These are phyloP conservation scores for Flexamia atlantica DNA, from an alignment of 2,888 invertebrate genomes.

Conservation along the genomic window DNA sequence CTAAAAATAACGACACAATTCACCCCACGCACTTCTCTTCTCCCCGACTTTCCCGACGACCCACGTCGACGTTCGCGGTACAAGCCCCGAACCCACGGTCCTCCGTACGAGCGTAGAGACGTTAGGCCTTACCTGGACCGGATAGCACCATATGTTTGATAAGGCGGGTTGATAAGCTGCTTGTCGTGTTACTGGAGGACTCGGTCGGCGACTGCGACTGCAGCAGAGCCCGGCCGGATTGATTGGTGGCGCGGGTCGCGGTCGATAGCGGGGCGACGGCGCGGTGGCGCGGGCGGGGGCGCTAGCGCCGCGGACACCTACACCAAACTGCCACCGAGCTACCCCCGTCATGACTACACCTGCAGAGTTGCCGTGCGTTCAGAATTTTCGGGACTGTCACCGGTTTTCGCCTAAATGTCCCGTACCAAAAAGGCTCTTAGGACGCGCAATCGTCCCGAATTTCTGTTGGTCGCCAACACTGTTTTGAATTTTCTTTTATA, in stretches of 20 bases:
- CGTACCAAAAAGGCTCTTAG: no score
- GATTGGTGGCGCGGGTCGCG: slow-evolving; percentile 32
- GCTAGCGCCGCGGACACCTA: background rate
- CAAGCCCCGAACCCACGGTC: background rate
- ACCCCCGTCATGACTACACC: no score
- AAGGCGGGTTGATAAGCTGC: slow-evolving; percentile 63
- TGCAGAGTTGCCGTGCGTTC: no score
- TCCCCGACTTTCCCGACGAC: background rate
- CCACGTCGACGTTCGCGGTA: background rate
- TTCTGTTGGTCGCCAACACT: no score
- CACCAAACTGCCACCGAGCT: background rate
- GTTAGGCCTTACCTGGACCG: slow-evolving; percentile 69
- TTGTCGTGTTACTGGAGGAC: slow-evolving; percentile 24
- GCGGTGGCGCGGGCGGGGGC: background rate
- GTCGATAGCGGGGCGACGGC: slow-evolving; percentile 20
- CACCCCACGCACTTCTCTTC: no score
- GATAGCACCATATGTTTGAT: slow-evolving; percentile 72
- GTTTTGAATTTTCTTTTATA: no score
- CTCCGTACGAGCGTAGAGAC: background rate
- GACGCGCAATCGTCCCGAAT: no score
- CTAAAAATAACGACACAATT: no score
- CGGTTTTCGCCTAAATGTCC: no score
- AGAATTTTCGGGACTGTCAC: no score
- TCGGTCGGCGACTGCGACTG: background rate
- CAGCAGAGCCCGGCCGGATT: slow-evolving; percentile 50